Evolutionary conservation across 1,140 invertebrate genomes (phyloP).

Genomic region (Phthorimaea operculella): DNA sequence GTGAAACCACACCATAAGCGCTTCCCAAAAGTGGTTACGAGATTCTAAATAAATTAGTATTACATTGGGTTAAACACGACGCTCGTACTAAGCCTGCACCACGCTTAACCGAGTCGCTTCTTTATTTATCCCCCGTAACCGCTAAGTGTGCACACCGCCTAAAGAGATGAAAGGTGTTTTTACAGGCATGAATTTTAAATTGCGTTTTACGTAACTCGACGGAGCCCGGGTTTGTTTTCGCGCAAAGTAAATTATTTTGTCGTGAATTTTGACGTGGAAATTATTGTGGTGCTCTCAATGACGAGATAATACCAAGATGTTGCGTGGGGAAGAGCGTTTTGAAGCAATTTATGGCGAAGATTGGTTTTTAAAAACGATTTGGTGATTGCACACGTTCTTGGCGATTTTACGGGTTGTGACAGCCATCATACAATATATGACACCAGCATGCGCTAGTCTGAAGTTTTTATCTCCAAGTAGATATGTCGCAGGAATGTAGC

Average conservation of each 20-base stretch:
- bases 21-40: no score
- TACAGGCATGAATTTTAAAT: conserved; percentile 52
- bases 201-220: conserved; percentile 27
- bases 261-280: neutral
- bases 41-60: no score
- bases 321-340: neutral
- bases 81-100: no score
- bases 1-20: no score
- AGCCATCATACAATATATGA: no score
- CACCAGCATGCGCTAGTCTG: no score
- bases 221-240: neutral
- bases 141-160: neutral
- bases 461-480: no score
- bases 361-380: neutral
- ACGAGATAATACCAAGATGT: conserved; percentile 1
- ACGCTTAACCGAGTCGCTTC: neutral
- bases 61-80: no score
- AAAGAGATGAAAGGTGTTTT: conserved; percentile 44
- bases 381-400: no score
- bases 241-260: conserved; percentile 1
- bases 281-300: conserved; percentile 1
- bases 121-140: neutral
- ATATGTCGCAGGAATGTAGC: no score
- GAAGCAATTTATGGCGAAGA: neutral
- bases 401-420: no score